Evolutionary conservation across 2,113 vertebrate species (phyloP), one percentile per base, ranked within the genome.

Genomic region (Salvelinus sp.): DNA sequence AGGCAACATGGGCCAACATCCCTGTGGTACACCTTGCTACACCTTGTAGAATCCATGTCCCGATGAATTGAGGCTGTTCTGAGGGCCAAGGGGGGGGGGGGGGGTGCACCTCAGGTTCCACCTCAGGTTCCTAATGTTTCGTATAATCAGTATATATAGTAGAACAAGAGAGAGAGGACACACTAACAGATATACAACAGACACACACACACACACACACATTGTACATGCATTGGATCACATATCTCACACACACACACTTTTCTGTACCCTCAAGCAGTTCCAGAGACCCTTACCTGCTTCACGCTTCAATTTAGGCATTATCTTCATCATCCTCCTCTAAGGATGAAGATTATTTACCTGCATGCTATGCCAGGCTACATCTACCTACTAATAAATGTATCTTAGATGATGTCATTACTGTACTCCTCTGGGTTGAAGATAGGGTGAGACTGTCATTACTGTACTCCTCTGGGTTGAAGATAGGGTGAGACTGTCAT

Each of bases 281-380:
- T 25, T 18, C 16, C 66, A 22, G 18, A 33, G 65, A 44, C 18
- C 68, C 33, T 62, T 20, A 28, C 69, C 70, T 57, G 54, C 82
- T 75, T 84, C 50, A 44, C 27, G 75, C 79, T 76, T 81, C 13
- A 75, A 47, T 68, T 28, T 75, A 67, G 57, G 76, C 20, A 38
- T 77, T 44, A 48, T 75, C 48, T 38, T 78, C 77, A 66, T 76
- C 77, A 9, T 18, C 64, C n/a, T 69, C 73, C 75, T 73, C 9
- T 44, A 76, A 76, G 76, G 9, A 54, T 54, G 50, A 54, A 14
- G 63, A 70, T 65, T 75, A 58, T 33, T 84, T 83, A 78, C 77
- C 13, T 33, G 90, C 90, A 89, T 90, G 50, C 12, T 14, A 18
- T 54, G 16, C 38, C 38, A 44, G 38, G 90, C 79, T 83, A 80